A percentile compares a stretch with the other conserved stretches of the same genome.
phyloP scores from a whole-genome alignment of 2,113 vertebrate genomes.

The Sprattus sprattus region DNA sequence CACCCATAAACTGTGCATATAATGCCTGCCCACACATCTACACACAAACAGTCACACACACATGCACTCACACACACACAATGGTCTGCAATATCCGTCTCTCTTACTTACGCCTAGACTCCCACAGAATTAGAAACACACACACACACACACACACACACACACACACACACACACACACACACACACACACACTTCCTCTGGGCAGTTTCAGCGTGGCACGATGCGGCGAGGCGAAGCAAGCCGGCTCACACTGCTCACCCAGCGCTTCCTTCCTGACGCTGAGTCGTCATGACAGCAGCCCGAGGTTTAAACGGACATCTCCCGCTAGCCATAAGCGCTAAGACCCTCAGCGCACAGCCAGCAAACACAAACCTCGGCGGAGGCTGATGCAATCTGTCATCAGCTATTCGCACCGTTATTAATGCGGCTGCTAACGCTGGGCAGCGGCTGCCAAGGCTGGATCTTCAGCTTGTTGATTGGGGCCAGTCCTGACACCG shows the following conservation, averaged over 20 bases:
- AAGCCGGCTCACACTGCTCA: constrained; percentile 31
- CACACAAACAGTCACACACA: background rate
- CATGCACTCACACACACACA: background rate
- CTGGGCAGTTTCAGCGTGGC: background rate
- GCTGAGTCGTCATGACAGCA: constrained; percentile 48
- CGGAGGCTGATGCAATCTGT: constrained; percentile 52
- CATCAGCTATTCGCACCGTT: constrained; percentile 50
- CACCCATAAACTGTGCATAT: background rate
- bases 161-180: background rate
- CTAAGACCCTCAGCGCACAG: constrained; percentile 37
- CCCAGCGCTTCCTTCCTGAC: constrained; percentile 35
- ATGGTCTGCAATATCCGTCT: background rate
- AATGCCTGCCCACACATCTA: background rate
- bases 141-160: background rate
- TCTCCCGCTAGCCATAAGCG: constrained; percentile 32
- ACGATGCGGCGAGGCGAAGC: background rate
- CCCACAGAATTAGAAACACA: background rate
- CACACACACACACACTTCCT: background rate
- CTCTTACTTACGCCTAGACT: background rate
- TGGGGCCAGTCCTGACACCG: background rate
- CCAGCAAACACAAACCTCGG: constrained; percentile 29
- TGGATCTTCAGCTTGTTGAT: background rate
- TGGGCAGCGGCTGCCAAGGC: background rate
- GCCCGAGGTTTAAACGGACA: constrained; percentile 51
- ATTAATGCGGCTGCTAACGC: constrained; percentile 51